Conservation (phyloP, 2,797 vertebrate species). For the Labeo calbasu region DNA sequence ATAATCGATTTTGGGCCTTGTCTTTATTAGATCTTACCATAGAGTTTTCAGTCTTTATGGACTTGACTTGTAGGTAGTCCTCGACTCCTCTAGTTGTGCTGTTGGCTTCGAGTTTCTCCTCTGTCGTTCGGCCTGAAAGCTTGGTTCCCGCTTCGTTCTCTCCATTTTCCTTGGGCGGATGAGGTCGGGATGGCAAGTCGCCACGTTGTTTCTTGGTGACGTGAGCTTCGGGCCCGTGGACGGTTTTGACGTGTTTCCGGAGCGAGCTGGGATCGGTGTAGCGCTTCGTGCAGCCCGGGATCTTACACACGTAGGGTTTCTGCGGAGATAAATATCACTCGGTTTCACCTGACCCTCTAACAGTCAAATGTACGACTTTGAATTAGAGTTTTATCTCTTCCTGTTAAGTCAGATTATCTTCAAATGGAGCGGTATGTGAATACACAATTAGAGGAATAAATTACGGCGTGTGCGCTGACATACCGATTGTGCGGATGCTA, state of each 20-base stretch:
- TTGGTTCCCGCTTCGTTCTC: constrained; percentile 73
- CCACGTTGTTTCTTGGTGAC: constrained; percentile 93
- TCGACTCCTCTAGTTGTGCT: constrained; percentile 80
- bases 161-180: constrained; percentile 69
- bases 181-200: constrained; percentile 79
- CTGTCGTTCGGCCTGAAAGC: constrained; percentile 67
- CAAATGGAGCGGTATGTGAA: constrained; percentile 40
- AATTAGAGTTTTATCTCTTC: constrained; percentile 56
- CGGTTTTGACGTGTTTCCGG: constrained; percentile 95
- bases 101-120: constrained; percentile 75
- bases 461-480: constrained; percentile 35
- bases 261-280: constrained; percentile 89
- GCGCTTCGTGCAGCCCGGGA: constrained; percentile 88
- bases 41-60: constrained; percentile 90
- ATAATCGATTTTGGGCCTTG: background rate
- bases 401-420: constrained; percentile 54
- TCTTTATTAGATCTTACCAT: constrained; percentile 81
- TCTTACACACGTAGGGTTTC: constrained; percentile 97
- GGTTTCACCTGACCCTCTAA: background rate
- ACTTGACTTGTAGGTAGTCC: constrained; percentile 85
- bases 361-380: constrained; percentile 54
- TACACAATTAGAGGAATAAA: constrained; percentile 51
- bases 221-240: constrained; percentile 93
- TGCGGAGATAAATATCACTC: constrained; percentile 64
- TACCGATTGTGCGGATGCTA: constrained; percentile 31